Conservation (phyloP, 2,113 vertebrate species). For the Anguilla japonica region DNA sequence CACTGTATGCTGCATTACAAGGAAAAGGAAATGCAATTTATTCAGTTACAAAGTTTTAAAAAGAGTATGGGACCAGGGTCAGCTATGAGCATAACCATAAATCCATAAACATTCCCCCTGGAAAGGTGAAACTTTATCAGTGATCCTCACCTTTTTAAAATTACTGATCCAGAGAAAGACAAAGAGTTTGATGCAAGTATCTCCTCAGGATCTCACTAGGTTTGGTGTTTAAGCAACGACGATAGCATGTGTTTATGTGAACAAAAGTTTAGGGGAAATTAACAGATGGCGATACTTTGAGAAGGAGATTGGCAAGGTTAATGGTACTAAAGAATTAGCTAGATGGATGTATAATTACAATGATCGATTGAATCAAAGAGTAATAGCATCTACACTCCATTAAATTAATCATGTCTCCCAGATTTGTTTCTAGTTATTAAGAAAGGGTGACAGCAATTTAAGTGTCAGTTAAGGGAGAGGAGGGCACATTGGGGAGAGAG, state of each 20-base stretch:
- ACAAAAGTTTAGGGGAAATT: constrained; percentile 1
- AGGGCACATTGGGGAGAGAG: background rate
- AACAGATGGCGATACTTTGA: constrained; percentile 23
- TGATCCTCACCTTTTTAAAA: background rate
- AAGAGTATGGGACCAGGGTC: background rate
- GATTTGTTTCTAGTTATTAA: constrained; percentile 24
- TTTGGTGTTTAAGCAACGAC: background rate
- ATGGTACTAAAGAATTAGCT: constrained; percentile 22
- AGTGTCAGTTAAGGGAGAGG: constrained; percentile 13
- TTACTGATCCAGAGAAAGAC: background rate
- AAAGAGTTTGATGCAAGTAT: background rate
- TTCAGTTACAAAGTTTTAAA: background rate
- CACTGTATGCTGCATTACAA: background rate
- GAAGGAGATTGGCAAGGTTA: constrained; percentile 38
- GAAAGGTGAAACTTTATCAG: background rate
- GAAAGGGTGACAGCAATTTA: constrained; percentile 19
- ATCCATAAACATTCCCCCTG: background rate
- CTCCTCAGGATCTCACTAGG: background rate
- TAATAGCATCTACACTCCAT: constrained; percentile 26
- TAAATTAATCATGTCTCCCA: constrained; percentile 27
- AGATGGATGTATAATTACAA: constrained; percentile 32
- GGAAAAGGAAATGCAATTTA: background rate
- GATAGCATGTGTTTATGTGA: constrained; percentile 12
- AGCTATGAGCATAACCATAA: background rate
- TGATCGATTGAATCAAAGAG: constrained; percentile 32